Evolutionary conservation across 1,140 invertebrate species (phyloP).

Genomic region (Drosophila funebris): DNA sequence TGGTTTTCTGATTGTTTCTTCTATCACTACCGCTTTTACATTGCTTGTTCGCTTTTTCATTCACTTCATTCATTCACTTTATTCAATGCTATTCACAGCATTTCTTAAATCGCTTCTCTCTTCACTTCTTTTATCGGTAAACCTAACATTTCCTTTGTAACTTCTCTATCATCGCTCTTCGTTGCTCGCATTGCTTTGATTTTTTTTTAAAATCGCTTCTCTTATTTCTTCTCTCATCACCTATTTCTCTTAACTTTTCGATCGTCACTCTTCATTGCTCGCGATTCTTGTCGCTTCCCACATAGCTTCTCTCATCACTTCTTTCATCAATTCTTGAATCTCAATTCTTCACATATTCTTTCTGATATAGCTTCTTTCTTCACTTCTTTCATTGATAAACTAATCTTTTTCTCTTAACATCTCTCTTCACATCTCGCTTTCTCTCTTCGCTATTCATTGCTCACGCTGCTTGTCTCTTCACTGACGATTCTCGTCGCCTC

Average conservation of each 20-base stretch:
- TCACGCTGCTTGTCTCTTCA: no score
- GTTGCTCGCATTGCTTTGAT: not conserved
- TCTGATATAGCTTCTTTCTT: not conserved
- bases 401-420: no score
- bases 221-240: not conserved
- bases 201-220: not conserved
- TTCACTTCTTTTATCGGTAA: no score
- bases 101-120: not conserved
- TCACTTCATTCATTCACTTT: no score
- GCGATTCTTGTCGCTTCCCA: not conserved
- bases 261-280: not conserved
- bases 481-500: no score
- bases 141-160: no score
- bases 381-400: not conserved
- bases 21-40: not conserved
- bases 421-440: no score
- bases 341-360: no score
- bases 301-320: not conserved
- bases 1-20: not conserved
- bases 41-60: no score
- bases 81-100: no score
- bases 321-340: not conserved
- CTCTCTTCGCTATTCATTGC: no score
- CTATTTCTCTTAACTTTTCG: not conserved
- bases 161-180: no score